Evolutionary conservation across 2,113 vertebrate genomes (phyloP).

Genomic region (Peucedramus taeniatus): DNA sequence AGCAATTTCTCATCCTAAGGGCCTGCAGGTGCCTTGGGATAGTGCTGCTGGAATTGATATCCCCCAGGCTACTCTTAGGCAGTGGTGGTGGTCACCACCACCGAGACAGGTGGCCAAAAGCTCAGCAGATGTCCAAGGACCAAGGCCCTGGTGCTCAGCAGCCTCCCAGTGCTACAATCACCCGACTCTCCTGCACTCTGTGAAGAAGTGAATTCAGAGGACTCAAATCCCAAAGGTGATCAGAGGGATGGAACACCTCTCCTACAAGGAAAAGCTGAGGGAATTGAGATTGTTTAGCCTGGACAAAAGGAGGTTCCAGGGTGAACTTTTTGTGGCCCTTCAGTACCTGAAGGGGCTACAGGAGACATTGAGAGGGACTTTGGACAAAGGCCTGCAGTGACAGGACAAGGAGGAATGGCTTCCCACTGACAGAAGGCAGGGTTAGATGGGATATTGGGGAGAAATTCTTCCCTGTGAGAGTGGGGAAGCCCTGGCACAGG

Average conservation of each 20-base stretch:
- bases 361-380: neutral
- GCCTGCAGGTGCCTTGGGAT: neutral
- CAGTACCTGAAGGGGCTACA: neutral
- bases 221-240: neutral
- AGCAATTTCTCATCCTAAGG: neutral
- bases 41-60: neutral
- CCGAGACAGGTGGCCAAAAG: neutral
- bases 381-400: neutral
- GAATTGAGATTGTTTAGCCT: neutral
- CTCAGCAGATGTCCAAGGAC: neutral
- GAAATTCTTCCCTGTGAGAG: neutral
- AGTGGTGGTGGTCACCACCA: neutral
- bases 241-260: neutral
- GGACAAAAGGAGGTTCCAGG: neutral
- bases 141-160: rapidly evolving
- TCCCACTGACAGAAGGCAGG: rapidly evolving
- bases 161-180: neutral
- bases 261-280: neutral
- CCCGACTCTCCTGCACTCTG: rapidly evolving
- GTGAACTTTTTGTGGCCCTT: neutral
- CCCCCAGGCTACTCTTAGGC: neutral
- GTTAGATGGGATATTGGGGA: neutral
- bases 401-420: neutral
- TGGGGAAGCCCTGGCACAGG: rapidly evolving
- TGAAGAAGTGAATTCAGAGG: neutral